These are phyloP conservation scores for Drosophila subpulchrella DNA, from an alignment of 1,140 invertebrate genomes.

Conservation along the genomic window DNA sequence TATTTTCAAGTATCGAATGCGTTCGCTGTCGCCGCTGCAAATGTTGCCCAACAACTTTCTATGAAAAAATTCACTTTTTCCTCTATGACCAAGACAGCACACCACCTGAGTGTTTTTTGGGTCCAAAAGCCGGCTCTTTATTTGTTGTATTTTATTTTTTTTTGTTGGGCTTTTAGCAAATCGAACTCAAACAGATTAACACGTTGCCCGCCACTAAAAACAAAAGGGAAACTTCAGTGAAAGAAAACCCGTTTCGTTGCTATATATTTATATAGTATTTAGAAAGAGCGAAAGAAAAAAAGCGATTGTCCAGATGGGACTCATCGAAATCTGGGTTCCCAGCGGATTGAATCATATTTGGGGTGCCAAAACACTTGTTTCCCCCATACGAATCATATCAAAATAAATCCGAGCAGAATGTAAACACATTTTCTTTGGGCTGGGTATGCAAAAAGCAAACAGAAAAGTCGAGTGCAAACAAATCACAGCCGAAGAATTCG, in stretches of 20 bases:
- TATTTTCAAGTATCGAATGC: constrained; percentile 76
- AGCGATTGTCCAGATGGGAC: constrained; percentile 14
- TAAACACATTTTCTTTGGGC: constrained; percentile 27
- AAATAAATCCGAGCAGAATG: constrained; percentile 26
- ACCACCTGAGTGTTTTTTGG: constrained; percentile 16
- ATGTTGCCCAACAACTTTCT: constrained; percentile 81
- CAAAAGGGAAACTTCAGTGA: constrained; percentile 68
- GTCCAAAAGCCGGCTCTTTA: constrained; percentile 58
- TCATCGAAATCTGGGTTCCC: constrained; percentile 17
- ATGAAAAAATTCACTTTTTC: constrained; percentile 83
- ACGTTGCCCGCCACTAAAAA: constrained; percentile 50
- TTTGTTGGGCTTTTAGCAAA: constrained; percentile 56
- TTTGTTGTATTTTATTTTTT: constrained; percentile 15
- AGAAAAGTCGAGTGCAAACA: neutral
- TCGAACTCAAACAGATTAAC: constrained; percentile 68
- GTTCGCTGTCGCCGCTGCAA: constrained; percentile 52
- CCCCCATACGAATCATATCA: constrained; percentile 21
- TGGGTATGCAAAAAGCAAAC: constrained; percentile 7
- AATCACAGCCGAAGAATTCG: constrained; percentile 12
- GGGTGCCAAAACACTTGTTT: constrained; percentile 28
- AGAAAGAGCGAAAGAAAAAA: constrained; percentile 19
- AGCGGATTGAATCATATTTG: constrained; percentile 30
- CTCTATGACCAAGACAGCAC: constrained; percentile 27
- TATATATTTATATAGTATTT: neutral
- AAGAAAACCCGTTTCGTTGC: constrained; percentile 33